Conservation (phyloP, 1,140 invertebrate species). For the Monomorium pharaonis region DNA sequence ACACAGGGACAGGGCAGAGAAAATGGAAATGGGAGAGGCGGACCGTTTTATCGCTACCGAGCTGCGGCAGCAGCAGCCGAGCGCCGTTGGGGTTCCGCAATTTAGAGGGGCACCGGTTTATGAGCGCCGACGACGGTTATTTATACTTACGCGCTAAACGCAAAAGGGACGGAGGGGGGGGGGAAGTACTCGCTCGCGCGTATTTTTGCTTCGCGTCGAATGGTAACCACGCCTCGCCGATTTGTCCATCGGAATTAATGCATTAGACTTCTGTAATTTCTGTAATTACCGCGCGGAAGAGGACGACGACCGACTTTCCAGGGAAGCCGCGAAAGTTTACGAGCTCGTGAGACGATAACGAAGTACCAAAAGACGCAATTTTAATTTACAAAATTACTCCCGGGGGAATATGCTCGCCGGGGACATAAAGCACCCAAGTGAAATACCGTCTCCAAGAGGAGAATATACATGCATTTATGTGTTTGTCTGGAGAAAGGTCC, state of each 20-base stretch:
- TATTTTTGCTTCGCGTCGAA: neutral
- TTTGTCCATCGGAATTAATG: neutral
- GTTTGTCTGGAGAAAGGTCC: conserved; percentile 29
- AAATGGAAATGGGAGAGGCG: conserved; percentile 28
- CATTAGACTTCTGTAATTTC: conserved; percentile 3
- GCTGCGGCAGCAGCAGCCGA: conserved; percentile 26
- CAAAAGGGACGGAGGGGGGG: neutral
- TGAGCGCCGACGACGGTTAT: conserved; percentile 34
- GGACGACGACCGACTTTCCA: neutral
- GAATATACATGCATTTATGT: conserved; percentile 43
- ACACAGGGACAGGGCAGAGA: conserved; percentile 29
- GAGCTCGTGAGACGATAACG: conserved; percentile 19
- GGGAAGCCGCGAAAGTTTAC: neutral
- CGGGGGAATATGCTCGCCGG: conserved; percentile 17
- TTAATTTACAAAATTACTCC: conserved; percentile 42
- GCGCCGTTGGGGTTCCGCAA: conserved; percentile 22
- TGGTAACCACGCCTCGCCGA: neutral
- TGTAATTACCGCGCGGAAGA: neutral
- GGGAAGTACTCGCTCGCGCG: neutral
- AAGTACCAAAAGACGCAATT: conserved; percentile 30
- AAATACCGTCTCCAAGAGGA: conserved; percentile 27
- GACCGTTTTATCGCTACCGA: conserved; percentile 34
- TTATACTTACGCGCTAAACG: conserved; percentile 45
- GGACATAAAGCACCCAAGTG: conserved; percentile 35
- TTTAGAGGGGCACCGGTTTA: conserved; percentile 34